A percentile compares a stretch with the other conserved stretches of the same genome.
These are phyloP conservation scores for Montipora cactus DNA, from an alignment of 64 coral and sea anemone species.

Conservation along the genomic window DNA sequence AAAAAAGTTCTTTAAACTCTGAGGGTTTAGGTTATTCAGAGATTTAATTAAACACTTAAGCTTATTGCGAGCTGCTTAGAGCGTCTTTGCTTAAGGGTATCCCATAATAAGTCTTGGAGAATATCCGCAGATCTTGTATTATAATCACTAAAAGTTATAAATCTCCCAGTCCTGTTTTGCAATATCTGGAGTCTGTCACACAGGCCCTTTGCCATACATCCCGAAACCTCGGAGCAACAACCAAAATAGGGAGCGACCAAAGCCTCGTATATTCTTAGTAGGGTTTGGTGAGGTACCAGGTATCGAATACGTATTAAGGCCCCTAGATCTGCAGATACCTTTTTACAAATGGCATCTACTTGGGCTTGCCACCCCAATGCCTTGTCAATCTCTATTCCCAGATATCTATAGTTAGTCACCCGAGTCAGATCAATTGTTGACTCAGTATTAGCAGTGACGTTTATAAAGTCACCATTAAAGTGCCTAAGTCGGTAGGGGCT, in stretches of 20 bases:
- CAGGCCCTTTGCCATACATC: background rate
- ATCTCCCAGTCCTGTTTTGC: conserved; percentile 45
- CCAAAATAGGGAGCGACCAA: conserved; percentile 23
- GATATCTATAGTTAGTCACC: conserved; percentile 39
- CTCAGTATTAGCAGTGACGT: conserved; percentile 33
- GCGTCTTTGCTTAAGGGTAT: background rate
- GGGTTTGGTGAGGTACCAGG: background rate
- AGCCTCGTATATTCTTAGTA: background rate
- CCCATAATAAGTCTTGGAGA: conserved; percentile 17
- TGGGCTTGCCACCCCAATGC: conserved; percentile 16
- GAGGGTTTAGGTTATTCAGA: conserved; percentile 6
- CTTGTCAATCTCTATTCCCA: conserved; percentile 11
- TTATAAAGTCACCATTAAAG: conserved; percentile 22
- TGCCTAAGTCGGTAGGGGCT: background rate
- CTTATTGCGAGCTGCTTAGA: conserved; percentile 44
- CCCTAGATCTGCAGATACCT: conserved; percentile 22
- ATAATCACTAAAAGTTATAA: conserved; percentile 29
- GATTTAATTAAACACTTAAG: conserved; percentile 24
- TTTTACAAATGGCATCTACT: conserved; percentile 1
- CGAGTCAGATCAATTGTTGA: conserved; percentile 11
- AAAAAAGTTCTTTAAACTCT: background rate
- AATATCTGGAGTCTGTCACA: conserved; percentile 43
- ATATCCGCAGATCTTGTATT: conserved; percentile 27
- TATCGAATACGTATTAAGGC: conserved; percentile 2
- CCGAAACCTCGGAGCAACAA: conserved; percentile 28